Percentiles rank a stretch among this genome's conserved stretches.
Evolutionary conservation across 2,113 vertebrate genomes (phyloP).

Genomic region (Macroglossus sobrinus): DNA sequence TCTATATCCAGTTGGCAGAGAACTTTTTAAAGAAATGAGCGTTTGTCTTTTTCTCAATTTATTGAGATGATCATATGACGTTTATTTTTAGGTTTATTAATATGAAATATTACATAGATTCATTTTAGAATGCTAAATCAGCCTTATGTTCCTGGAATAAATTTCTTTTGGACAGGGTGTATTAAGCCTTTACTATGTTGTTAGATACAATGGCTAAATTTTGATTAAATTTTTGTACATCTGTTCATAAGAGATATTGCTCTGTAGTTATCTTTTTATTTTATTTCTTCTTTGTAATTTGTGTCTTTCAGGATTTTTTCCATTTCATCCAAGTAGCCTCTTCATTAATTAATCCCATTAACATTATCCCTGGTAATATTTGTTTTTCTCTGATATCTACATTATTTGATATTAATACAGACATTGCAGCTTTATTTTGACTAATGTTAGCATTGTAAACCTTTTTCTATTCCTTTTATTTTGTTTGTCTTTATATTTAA

Average conservation of each 20-base stretch:
- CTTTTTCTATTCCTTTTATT: neutral
- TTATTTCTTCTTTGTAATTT: neutral
- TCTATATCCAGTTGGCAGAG: neutral
- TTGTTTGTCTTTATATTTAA: neutral
- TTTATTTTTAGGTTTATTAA: constrained; percentile 17
- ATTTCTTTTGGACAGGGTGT: neutral
- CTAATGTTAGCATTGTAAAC: neutral
- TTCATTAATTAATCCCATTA: neutral
- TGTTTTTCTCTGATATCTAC: neutral
- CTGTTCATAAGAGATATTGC: neutral
- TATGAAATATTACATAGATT: neutral
- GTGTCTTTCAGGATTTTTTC: neutral
- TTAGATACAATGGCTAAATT: neutral
- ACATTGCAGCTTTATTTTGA: neutral
- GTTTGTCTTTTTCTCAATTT: neutral
- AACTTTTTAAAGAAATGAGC: neutral
- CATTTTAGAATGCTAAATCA: neutral
- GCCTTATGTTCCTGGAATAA: neutral
- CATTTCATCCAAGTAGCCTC: neutral
- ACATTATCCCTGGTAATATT: neutral
- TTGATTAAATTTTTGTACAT: neutral
- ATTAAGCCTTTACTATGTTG: neutral
- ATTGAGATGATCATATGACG: neutral
- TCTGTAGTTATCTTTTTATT: neutral
- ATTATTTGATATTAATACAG: neutral